Conservation (phyloP, 2,797 vertebrate genomes). For the Aldrovandia affinis region DNA sequence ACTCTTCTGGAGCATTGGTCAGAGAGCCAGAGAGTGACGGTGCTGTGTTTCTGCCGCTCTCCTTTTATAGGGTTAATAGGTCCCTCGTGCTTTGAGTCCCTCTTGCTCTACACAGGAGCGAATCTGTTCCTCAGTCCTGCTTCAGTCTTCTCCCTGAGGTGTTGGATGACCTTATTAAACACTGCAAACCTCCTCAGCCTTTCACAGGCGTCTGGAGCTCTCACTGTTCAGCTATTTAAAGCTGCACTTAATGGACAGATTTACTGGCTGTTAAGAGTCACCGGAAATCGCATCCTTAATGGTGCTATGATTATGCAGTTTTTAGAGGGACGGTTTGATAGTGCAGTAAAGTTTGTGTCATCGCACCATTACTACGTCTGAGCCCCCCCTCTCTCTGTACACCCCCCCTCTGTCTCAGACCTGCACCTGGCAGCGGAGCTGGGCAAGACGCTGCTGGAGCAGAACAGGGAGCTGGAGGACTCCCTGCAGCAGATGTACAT, state of each 20-base stretch:
- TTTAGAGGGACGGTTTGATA: background rate
- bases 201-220: background rate
- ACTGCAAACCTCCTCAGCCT: background rate
- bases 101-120: background rate
- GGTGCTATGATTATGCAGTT: background rate
- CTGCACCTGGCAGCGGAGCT: slow-evolving; percentile 95
- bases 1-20: background rate
- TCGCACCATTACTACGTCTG: background rate
- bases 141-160: background rate
- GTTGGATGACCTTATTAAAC: background rate
- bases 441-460: slow-evolving; percentile 94
- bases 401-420: slow-evolving; percentile 68
- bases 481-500: slow-evolving; percentile 96
- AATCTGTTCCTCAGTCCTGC: background rate
- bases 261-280: background rate
- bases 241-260: background rate
- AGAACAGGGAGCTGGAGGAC: slow-evolving; percentile 97
- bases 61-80: background rate
- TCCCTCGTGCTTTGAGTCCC: background rate
- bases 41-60: background rate
- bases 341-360: background rate
- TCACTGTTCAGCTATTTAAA: background rate
- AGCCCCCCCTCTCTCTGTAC: background rate
- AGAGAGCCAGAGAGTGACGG: no score
- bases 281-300: background rate